Evolutionary conservation across 2,113 vertebrate genomes (phyloP).

Genomic region (Heloderma charlesbogerti): DNA sequence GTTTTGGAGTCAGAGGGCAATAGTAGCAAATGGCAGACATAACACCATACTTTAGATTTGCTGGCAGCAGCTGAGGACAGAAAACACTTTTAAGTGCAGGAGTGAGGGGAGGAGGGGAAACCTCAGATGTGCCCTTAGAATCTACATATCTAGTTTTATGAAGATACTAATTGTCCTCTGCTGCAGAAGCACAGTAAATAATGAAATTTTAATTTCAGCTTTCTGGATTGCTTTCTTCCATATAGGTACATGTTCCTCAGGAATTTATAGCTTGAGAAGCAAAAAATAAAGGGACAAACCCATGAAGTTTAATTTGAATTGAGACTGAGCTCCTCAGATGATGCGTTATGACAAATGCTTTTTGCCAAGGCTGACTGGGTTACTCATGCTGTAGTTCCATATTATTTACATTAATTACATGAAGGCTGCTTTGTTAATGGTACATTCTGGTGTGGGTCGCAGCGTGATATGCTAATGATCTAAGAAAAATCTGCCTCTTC

Average conservation of each 20-base stretch:
- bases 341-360: slow-evolving; percentile 90
- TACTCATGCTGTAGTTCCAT: slow-evolving; percentile 84
- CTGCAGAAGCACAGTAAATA: slow-evolving; percentile 90
- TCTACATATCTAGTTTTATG: slow-evolving; percentile 83
- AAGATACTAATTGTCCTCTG: slow-evolving; percentile 94
- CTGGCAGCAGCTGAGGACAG: slow-evolving; percentile 80
- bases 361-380: slow-evolving; percentile 90
- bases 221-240: slow-evolving; percentile 80
- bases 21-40: slow-evolving; percentile 83
- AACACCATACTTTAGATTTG: slow-evolving; percentile 81
- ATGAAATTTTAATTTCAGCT: slow-evolving; percentile 94
- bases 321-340: slow-evolving; percentile 84
- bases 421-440: slow-evolving; percentile 89
- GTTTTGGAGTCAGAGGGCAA: slow-evolving; percentile 91
- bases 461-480: slow-evolving; percentile 90
- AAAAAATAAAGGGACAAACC: slow-evolving; percentile 83
- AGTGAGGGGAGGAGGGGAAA: slow-evolving; percentile 63
- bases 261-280: slow-evolving; percentile 83
- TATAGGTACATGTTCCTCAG: slow-evolving; percentile 84
- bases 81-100: slow-evolving; percentile 73
- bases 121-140: slow-evolving; percentile 73
- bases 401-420: slow-evolving; percentile 94
- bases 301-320: slow-evolving; percentile 90
- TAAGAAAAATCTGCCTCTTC: slow-evolving; percentile 89
- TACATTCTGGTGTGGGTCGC: slow-evolving; percentile 85